Conservation (phyloP, 37 sponge, comb jelly and placozoan species). For the Petrosia ficiformis region DNA sequence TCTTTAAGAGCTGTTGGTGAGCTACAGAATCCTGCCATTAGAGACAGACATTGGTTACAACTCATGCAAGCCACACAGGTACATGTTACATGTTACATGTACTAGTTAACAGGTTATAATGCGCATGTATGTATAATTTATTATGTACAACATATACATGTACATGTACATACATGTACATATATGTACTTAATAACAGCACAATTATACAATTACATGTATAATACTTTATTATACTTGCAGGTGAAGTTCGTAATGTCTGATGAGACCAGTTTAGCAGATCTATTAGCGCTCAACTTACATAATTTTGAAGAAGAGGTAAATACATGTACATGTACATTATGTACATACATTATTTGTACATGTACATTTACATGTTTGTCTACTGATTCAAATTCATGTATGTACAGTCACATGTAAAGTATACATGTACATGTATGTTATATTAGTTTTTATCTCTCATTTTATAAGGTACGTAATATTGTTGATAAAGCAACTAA, state of each 20-base stretch:
- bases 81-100: not conserved
- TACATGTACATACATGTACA: not conserved
- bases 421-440: too few relatives aligned
- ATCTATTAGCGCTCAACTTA: constrained; percentile 91
- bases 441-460: too few relatives aligned
- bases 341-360: too few relatives aligned
- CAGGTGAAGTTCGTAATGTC: constrained; percentile 97
- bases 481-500: constrained; percentile 99
- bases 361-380: too few relatives aligned
- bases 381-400: too few relatives aligned
- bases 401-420: too few relatives aligned
- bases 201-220: too few relatives aligned
- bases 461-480: too few relatives aligned
- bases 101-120: constrained; percentile 3
- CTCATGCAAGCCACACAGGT: constrained; percentile 98
- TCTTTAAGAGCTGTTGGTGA: constrained; percentile 95
- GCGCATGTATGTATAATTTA: not conserved
- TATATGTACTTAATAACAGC: too few relatives aligned
- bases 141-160: too few relatives aligned
- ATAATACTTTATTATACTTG: not conserved
- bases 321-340: too few relatives aligned
- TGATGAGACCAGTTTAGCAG: constrained; percentile 89
- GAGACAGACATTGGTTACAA: constrained; percentile 98
- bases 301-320: constrained; percentile 99
- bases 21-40: constrained; percentile 97